Base-by-base conservation (phyloP, 2,888 invertebrate genomes). In the Eremobia ochroleuca region DNA sequence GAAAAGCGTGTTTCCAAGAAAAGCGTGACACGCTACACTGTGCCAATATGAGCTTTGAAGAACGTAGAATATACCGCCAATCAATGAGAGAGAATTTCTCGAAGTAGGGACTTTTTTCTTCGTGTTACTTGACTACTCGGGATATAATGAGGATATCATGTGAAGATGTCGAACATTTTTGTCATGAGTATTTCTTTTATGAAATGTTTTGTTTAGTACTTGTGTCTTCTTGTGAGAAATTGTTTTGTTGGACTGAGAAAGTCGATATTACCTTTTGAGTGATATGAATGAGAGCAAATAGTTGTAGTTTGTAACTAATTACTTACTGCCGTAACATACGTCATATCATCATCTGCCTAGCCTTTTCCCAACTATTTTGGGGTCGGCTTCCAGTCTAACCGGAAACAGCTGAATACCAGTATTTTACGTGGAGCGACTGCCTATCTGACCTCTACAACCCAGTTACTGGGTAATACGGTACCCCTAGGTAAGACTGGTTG, bases 41-140 rank as follows among this genome's bases (percentile, higher is more conserved):
- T 34, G 28, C 69, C 59, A 49, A 77, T 75, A 66, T 71, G 69
- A 72, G 79, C 84, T 86, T 76, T 74, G 62, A 83, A 79, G 55
- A 64, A 40, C 49, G 31, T 4, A 69, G 34, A 84, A 37, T 37
- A 3, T 62, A 46, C 69, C 49, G 31, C 62, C 65, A 34, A 66
- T 64, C 81, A 66, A 66, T 80, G 69, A 71, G 61, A 31, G 28
- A 21, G 25, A 43, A 40, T 66, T 62, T 31, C 61, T 62, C 4
- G 13, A 43, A 61, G 18, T 21, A 8, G 34, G 11, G n/a, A 37
- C 5, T 52, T 59, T 37, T 59, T 71, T 68, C 31, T 43, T 40
- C 9, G n/a, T 21, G 15, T 28, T 21, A 34, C 15, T 65, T 28
- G 6, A 34, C 15, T 65, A 37, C 25, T 61, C 61, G 2, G 8